Conservation (phyloP, 2,797 vertebrate species). For the Iguana delicatissima region DNA sequence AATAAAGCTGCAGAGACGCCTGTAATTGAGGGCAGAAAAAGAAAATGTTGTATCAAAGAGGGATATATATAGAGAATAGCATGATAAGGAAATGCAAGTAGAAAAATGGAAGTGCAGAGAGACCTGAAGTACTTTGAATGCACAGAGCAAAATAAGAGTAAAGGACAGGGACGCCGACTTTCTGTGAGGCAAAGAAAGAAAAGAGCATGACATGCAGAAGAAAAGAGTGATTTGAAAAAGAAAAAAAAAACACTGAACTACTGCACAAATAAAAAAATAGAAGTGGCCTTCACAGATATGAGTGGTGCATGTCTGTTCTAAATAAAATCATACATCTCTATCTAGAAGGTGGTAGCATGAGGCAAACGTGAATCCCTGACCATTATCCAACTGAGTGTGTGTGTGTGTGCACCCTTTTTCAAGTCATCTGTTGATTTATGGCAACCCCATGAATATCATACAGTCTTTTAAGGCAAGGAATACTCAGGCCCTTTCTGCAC, state of each 20-base stretch:
- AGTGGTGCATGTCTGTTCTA: slow-evolving; percentile 13
- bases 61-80: not conserved
- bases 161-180: not conserved
- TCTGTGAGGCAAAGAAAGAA: not conserved
- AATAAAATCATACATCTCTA: slow-evolving; percentile 56
- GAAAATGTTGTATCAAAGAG: no score
- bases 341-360: slow-evolving; percentile 53
- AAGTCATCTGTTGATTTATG: not conserved
- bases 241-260: not conserved
- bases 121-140: not conserved
- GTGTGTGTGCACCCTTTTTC: not conserved
- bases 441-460: no score
- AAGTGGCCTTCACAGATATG: not conserved
- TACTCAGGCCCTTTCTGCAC: no score
- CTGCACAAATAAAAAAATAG: not conserved
- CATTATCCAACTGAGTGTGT: not conserved
- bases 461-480: no score
- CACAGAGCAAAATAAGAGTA: not conserved
- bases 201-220: not conserved
- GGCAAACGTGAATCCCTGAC: slow-evolving; percentile 34
- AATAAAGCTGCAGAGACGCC: not conserved
- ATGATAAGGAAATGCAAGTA: not conserved
- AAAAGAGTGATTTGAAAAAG: not conserved
- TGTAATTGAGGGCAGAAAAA: not conserved
- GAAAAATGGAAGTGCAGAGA: not conserved